Evolutionary conservation across 2,888 invertebrate species (phyloP), one percentile per base, ranked within the genome.

Genomic region (Pimpla rufipes): DNA sequence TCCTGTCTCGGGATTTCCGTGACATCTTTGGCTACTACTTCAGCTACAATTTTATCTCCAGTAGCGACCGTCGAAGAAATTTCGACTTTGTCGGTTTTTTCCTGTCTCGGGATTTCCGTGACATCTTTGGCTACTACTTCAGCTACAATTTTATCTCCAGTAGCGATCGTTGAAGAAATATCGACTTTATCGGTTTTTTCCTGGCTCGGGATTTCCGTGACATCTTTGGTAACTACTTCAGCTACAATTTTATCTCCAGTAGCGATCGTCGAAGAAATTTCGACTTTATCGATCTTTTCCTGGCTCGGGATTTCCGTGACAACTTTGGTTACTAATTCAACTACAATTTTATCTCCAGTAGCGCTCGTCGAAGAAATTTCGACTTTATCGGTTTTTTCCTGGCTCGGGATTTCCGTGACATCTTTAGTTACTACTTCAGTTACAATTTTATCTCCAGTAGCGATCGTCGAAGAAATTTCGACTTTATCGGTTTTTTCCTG

Each of bases 171-270:
- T 16, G 23, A 47, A 16, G 6, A 35, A 18, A 6, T 94, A 94
- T 89, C 94, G 94, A 0, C 94, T 94, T 82, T n/a, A n/a, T 85
- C 82, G 47, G 47, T 68, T 45, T 85, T 84, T 47, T n/a, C 11
- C 6, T 59, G 18, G 1, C 0, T 5, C 18, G 64, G 7, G 0
- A 40, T 18, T 18, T 64, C 18, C 2, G 42, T 11, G 0, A 10
- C 40, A 0, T 11, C 13, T 64, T 13, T 40, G 0, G 11, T 40
- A 13, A 21, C 18, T 42, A 10, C 50, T 11, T 29, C 29, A 29
- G 29, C 29, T 29, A 29, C 29, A 3, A 37, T 42, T 13, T 42
- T 42, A 42, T 2, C 3, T 8, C 2, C 42, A 7, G 42, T 11
- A 2, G 8, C 13, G 2, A 13, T 42, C 2, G 89, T 88, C 18